Evolutionary conservation across 2,113 vertebrate species (phyloP), one percentile per base, ranked within the genome.

Genomic region (Microcebus ravelobensis): DNA sequence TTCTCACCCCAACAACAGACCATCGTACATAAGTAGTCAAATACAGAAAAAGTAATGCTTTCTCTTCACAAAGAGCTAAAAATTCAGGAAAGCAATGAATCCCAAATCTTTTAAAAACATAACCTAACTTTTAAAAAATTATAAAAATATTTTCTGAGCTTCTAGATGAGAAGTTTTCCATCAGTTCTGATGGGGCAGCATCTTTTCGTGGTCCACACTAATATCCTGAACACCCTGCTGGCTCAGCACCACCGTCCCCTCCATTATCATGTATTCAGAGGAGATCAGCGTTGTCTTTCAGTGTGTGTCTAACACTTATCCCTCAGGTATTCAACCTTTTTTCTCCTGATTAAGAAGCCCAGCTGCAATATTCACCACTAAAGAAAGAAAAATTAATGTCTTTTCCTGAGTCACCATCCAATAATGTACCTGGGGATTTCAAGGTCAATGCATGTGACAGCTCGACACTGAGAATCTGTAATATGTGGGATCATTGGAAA

Each of bases 261-360:
- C 81, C 68, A 65, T 96, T 59, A 92, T 96, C 90, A 65, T 18
- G 76, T 65, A 88, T 94, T 96, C 96, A 92, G 84, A 96, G 61
- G 95, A 96, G 92, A 93, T 63, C 48, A 96, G 42, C 36, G 12
- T 85, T 82, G 84, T 74, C 92, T 96, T 96, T 94, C 81, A 17
- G 25, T 86, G 59, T 70, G 77, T 82, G 55, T n/a, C 57, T n/a
- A 87, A 73, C 34, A 45, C 59, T 74, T 93, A 50, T 93, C 90
- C 92, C 95, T 45, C 36, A 92, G 96, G 97, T 94, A 95, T 82
- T 90, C 84, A 79, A 34, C 34, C 42, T 92, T 84, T 95, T 83
- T 39, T 61, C 55, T 90, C 67, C 80, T 94, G 90, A 97, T 92
- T 97, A 95, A 94, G 95, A 95, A 94, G 76, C 71, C 31, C 48